A percentile compares a stretch with the other conserved stretches of the same genome.
Conservation (phyloP, 2,113 vertebrate genomes). For the Tapirus terrestris region DNA sequence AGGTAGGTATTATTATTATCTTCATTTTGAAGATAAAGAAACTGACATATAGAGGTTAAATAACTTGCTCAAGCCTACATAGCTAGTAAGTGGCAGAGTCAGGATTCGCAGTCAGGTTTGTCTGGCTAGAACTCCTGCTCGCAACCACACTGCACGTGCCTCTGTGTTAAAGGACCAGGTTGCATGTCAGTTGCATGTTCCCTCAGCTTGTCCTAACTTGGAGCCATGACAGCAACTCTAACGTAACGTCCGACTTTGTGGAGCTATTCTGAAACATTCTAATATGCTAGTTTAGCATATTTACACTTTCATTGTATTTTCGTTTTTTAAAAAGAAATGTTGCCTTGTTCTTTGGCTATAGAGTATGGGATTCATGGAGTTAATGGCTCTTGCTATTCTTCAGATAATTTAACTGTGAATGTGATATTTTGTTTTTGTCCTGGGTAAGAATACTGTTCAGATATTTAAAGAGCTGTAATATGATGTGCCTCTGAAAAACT, state of each 20-base stretch:
- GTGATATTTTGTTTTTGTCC: conserved; percentile 52
- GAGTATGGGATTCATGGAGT: not conserved
- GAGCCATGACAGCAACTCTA: not conserved
- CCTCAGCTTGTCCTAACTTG: not conserved
- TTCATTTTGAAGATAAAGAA: not conserved
- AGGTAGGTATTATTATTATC: not conserved
- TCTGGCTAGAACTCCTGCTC: not conserved
- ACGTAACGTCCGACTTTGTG: not conserved
- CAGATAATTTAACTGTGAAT: conserved; percentile 35
- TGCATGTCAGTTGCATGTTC: not conserved
- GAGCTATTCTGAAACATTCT: not conserved
- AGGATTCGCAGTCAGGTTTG: not conserved
- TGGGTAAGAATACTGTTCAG: conserved; percentile 46
- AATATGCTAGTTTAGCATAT: not conserved
- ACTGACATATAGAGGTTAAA: not conserved
- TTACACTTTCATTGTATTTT: not conserved
- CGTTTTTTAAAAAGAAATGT: not conserved
- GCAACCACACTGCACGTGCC: not conserved
- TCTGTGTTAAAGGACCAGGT: not conserved
- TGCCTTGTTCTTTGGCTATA: not conserved
- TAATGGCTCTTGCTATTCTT: not conserved
- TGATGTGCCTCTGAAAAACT: conserved; percentile 55
- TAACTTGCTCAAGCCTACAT: not conserved
- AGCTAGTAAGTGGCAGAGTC: not conserved
- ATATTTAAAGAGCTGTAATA: conserved; percentile 60